Base-by-base conservation (phyloP, 2,113 vertebrate genomes). In the Bucco capensis region DNA sequence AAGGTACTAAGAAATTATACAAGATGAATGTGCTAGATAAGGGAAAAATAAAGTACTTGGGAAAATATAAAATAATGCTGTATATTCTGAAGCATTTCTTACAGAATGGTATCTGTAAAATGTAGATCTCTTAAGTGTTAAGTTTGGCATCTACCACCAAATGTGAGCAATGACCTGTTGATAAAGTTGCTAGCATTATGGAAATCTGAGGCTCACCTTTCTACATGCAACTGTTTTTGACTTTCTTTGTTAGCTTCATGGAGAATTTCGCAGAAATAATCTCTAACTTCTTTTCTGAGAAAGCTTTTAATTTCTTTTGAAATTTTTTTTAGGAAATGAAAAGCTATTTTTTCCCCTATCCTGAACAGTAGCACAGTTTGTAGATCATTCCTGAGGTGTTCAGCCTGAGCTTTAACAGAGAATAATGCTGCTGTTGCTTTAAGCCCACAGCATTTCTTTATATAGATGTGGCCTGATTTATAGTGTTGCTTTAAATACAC, bases 401-500 rank as follows among this genome's bases (percentile, higher is more conserved):
- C 30, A 53, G 65, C 30, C 53, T 19, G 28, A 81, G 33, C 42
- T 92, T 33, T 46, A 31, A 54, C n/a, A 57, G 40, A 86, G 77
- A 65, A 50, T 31, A 51, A 37, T 2, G 6, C 10, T 0, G 1
- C 86, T 95, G 70, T 87, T 86, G 33, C 73, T 93, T 94, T 95
- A 96, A 93, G 71, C 19, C n/a, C 46, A 30, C 42, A 76, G 24
- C 0, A 5, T 73, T 92, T 46, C 95, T 96, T 88, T 95, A 84
- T 88, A 78, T 90, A 94, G 54, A 62, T 86, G 49, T 62, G 58
- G 66, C 42, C 42, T 92, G 71, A 73, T 94, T 96, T 93, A 76
- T 75, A 84, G 50, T 40, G n/a, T 90, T 93, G 86, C 88, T 94
- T 96, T 95, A 95, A 93, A 88, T 95, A 90, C 54, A 91, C 83